These are phyloP conservation scores for Cercocebus atys DNA, from an alignment of 2,113 vertebrate genomes.

Conservation along the genomic window DNA sequence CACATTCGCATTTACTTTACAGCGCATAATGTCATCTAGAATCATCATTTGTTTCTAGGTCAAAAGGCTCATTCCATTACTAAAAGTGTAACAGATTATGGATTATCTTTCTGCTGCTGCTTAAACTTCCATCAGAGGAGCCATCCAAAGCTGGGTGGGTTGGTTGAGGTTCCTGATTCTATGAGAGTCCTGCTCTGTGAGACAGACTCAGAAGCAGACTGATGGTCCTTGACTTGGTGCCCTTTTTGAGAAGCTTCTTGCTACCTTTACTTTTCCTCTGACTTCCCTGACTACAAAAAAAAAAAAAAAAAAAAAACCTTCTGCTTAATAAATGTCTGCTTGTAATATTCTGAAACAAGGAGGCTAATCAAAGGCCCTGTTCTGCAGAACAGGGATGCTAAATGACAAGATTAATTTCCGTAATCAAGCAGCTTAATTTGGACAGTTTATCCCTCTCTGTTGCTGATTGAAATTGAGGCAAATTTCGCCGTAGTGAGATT, in stretches of 20 bases:
- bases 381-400: conserved; percentile 83
- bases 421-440: conserved; percentile 89
- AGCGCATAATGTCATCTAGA: not conserved
- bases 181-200: not conserved
- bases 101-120: not conserved
- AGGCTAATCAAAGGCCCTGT: conserved; percentile 87
- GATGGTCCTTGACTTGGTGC: not conserved
- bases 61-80: not conserved
- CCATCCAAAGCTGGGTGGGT: not conserved
- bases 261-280: conserved; percentile 32
- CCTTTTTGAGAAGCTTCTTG: conserved; percentile 64
- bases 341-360: conserved; percentile 88
- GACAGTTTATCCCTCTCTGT: conserved; percentile 79
- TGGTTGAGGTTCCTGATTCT: not conserved
- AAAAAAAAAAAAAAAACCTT: conserved; percentile 69
- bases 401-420: conserved; percentile 90
- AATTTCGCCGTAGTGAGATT: conserved; percentile 80
- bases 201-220: not conserved
- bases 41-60: not conserved
- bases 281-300: conserved; percentile 66
- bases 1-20: not conserved
- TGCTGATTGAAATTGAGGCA: conserved; percentile 86
- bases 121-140: not conserved
- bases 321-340: conserved; percentile 84
- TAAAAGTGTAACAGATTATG: not conserved